Percentiles rank a stretch among this genome's conserved stretches.
Conservation (phyloP, 1,140 invertebrate species). For the Trigoniulus corallinus region DNA sequence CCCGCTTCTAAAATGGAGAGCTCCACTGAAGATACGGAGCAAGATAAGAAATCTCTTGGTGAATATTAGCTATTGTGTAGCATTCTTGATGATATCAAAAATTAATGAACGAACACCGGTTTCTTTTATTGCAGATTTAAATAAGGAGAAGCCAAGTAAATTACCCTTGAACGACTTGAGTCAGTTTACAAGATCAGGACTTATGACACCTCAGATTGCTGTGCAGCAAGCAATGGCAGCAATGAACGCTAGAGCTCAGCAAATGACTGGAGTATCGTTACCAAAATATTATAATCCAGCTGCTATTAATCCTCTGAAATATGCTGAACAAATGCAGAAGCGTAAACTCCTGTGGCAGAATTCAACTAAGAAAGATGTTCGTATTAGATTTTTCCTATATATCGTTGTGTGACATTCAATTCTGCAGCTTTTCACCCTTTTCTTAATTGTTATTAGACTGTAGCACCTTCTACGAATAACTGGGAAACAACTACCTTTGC, state of each 20-base stretch:
- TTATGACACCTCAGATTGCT: constrained; percentile 7
- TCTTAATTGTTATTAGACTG: neutral
- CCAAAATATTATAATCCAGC: constrained; percentile 64
- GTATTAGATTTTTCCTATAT: neutral
- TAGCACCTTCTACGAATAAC: constrained; percentile 24
- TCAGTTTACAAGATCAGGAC: neutral
- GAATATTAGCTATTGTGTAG: too few relatives aligned
- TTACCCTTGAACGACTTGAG: constrained; percentile 3
- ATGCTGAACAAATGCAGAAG: constrained; percentile 76
- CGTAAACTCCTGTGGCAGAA: constrained; percentile 64
- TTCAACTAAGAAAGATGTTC: constrained; percentile 38
- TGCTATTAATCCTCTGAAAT: constrained; percentile 59
- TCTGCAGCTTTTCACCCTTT: neutral
- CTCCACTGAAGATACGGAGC: too few relatives aligned
- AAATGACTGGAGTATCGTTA: constrained; percentile 10
- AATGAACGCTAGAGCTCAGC: constrained; percentile 7
- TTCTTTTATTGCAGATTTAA: neutral
- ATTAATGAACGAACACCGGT: too few relatives aligned
- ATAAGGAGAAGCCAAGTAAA: constrained; percentile 4
- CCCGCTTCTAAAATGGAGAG: too few relatives aligned
- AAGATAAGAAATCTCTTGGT: too few relatives aligned
- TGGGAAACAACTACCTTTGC: constrained; percentile 72
- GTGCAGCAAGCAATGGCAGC: constrained; percentile 9
- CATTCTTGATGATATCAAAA: too few relatives aligned
- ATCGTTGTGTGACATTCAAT: neutral